phyloP scores from a whole-genome alignment of 2,113 vertebrate species.

The Ageneiosus marmoratus region DNA sequence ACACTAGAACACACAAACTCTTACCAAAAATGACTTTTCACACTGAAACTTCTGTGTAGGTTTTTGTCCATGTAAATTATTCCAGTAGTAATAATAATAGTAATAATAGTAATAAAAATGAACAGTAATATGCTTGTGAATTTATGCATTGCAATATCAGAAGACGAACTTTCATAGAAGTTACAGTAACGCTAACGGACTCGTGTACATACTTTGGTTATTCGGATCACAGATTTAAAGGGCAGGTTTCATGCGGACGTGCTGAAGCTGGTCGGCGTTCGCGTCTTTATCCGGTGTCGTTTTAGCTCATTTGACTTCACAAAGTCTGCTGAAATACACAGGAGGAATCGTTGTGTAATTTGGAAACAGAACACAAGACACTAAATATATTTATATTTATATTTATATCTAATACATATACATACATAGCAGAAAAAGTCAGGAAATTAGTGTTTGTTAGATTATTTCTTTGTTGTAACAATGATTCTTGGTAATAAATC shows the following conservation, averaged over 20 bases:
- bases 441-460: no score
- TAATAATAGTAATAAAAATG: background rate
- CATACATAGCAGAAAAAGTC: no score
- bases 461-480: no score
- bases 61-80: slow-evolving; percentile 8
- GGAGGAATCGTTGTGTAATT: background rate
- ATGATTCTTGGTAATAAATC: no score
- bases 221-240: background rate
- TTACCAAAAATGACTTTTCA: slow-evolving; percentile 8
- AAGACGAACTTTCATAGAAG: slow-evolving; percentile 33
- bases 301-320: background rate
- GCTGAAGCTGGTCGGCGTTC: background rate
- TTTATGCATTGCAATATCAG: slow-evolving; percentile 12
- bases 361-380: background rate
- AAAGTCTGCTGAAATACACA: no score
- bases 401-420: no score
- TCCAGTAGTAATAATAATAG: slow-evolving; percentile 4
- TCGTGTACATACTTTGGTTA: slow-evolving; percentile 46
- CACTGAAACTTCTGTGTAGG: slow-evolving; percentile 22
- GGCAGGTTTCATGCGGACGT: background rate
- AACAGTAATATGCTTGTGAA: slow-evolving; percentile 28
- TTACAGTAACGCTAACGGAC: slow-evolving; percentile 13
- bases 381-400: no score
- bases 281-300: background rate
- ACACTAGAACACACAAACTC: background rate